Conservation (phyloP, 2,888 invertebrate genomes). For the Latheticus oryzae region DNA sequence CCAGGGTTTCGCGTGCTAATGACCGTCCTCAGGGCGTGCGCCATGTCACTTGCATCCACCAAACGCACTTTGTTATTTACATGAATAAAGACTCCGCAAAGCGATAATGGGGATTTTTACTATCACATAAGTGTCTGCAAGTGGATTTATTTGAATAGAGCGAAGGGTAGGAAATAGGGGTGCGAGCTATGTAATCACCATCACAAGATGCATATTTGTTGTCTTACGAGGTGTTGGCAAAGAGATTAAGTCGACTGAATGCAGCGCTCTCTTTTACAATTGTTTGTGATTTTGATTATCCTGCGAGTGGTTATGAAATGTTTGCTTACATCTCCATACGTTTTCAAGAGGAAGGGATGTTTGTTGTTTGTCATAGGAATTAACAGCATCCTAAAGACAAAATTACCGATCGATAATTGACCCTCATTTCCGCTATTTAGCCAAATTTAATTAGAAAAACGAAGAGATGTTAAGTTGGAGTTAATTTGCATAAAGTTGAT, state of each 20-base stretch:
- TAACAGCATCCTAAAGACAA: slow-evolving; percentile 32
- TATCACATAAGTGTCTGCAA: slow-evolving; percentile 56
- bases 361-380: slow-evolving; percentile 29
- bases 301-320: slow-evolving; percentile 53
- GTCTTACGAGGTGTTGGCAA: slow-evolving; percentile 61
- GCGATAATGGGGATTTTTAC: slow-evolving; percentile 42
- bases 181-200: slow-evolving; percentile 57
- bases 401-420: slow-evolving; percentile 36
- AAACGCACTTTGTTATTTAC: slow-evolving; percentile 44
- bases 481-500: no score
- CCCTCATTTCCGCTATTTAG: slow-evolving; percentile 31
- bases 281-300: slow-evolving; percentile 57
- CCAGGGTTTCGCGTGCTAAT: slow-evolving; percentile 56
- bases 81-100: slow-evolving; percentile 38
- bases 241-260: slow-evolving; percentile 55
- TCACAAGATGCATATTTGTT: slow-evolving; percentile 58
- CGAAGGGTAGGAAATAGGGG: slow-evolving; percentile 55
- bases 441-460: slow-evolving; percentile 30
- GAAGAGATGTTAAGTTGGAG: no score
- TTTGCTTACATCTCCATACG: slow-evolving; percentile 32
- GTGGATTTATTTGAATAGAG: slow-evolving; percentile 60
- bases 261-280: slow-evolving; percentile 36
- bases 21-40: slow-evolving; percentile 55
- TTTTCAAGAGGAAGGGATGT: slow-evolving; percentile 28
- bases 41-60: slow-evolving; percentile 56